phyloP scores from a whole-genome alignment of 2,888 invertebrate species.

The Synergus japonicus region DNA sequence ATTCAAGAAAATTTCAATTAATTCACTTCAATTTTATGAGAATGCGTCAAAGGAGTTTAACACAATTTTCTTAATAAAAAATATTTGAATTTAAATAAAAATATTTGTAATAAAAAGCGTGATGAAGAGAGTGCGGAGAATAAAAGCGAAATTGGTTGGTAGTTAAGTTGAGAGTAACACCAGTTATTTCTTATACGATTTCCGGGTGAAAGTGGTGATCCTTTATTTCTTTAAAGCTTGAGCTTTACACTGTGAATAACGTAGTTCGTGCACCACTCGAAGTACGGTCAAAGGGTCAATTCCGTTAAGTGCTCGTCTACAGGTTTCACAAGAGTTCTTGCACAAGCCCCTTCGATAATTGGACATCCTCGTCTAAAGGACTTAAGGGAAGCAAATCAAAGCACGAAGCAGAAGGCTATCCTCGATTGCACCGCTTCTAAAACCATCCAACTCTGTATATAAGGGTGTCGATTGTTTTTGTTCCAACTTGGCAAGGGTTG shows the following conservation, averaged over 20 bases:
- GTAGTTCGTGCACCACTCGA: not conserved
- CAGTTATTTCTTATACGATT: not conserved
- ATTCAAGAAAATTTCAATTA: not conserved
- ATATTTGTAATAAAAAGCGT: not conserved
- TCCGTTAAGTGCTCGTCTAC: constrained; percentile 29
- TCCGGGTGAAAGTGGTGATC: not conserved
- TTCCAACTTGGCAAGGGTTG: constrained; percentile 11
- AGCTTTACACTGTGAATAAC: not conserved
- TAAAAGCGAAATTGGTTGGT: not conserved
- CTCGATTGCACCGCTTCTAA: constrained; percentile 26
- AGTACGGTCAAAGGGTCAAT: constrained; percentile 34
- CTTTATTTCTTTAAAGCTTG: not conserved
- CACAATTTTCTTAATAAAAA: not conserved
- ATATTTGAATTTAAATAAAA: not conserved
- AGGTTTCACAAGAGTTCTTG: constrained; percentile 35
- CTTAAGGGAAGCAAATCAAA: constrained; percentile 38
- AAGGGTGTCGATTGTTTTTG: constrained; percentile 29
- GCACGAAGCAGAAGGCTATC: constrained; percentile 20
- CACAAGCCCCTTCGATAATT: constrained; percentile 39
- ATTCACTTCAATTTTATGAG: no score
- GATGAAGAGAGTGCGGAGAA: not conserved
- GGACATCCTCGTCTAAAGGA: constrained; percentile 36
- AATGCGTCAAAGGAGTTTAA: not conserved
- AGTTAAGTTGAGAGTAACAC: not conserved
- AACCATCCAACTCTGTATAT: constrained; percentile 10